phyloP scores from a whole-genome alignment of 2,797 vertebrate species.

The Ataeniobius toweri region DNA sequence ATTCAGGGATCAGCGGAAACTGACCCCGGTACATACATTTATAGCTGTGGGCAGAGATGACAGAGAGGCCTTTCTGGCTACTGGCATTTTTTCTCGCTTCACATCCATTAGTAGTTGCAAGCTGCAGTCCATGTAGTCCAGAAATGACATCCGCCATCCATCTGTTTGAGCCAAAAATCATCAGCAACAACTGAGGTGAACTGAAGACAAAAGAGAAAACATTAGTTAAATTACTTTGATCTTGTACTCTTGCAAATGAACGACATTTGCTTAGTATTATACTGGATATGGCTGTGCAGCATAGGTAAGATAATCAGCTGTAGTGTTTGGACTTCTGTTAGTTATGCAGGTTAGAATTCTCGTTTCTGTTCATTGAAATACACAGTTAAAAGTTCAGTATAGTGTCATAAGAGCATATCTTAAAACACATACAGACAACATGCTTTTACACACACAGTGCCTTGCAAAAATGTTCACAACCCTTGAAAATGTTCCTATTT shows the following conservation, averaged over 20 bases:
- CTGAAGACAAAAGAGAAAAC: conserved; percentile 25
- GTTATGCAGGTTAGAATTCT: background rate
- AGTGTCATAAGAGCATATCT: background rate
- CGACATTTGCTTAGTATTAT: background rate
- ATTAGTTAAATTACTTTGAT: conserved; percentile 7
- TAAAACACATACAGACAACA: background rate
- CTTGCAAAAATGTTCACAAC: background rate
- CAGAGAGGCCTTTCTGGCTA: conserved; percentile 2
- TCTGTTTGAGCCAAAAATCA: conserved; percentile 46
- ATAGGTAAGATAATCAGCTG: conserved; percentile 19
- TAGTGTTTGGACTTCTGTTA: conserved; percentile 13
- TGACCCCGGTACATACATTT: conserved; percentile 24
- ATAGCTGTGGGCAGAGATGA: conserved; percentile 12
- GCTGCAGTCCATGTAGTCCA: conserved; percentile 8
- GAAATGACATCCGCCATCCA: conserved; percentile 27
- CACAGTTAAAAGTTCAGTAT: background rate
- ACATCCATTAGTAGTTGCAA: conserved; percentile 8
- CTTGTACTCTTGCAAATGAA: conserved; percentile 15
- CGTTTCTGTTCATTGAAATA: background rate
- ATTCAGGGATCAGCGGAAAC: conserved; percentile 54
- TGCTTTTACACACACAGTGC: background rate
- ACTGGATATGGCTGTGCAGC: background rate
- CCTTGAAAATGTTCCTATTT: background rate
- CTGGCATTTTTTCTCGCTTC: conserved; percentile 4
- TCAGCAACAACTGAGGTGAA: conserved; percentile 25